Conservation (phyloP, 2,888 invertebrate genomes). For the Pimpla rufipes region DNA sequence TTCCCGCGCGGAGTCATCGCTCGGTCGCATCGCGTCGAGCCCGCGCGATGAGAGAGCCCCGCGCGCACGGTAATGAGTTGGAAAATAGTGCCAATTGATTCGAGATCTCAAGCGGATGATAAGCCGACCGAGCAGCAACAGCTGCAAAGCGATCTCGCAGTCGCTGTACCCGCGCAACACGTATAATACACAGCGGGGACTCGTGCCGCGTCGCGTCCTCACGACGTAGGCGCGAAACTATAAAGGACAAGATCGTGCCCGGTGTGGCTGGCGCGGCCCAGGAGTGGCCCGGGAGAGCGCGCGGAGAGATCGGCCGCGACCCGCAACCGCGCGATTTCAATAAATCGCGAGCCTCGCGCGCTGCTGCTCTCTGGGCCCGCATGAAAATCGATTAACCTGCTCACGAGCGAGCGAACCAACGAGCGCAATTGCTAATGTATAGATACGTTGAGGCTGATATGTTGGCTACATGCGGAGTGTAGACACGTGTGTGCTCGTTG, state of each 20-base stretch:
- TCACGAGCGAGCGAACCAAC: slow-evolving; percentile 41
- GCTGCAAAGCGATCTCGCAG: slow-evolving; percentile 46
- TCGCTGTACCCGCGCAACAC: slow-evolving; percentile 45
- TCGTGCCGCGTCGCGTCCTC: slow-evolving; percentile 54
- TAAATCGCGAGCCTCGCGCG: slow-evolving; percentile 63
- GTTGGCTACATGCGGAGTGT: neutral
- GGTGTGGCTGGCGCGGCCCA: slow-evolving; percentile 35
- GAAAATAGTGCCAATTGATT: slow-evolving; percentile 70
- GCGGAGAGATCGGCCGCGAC: slow-evolving; percentile 12
- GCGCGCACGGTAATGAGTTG: slow-evolving; percentile 61
- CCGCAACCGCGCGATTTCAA: slow-evolving; percentile 55
- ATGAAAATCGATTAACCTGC: slow-evolving; percentile 68
- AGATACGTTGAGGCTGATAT: slow-evolving; percentile 2
- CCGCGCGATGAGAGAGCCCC: no score
- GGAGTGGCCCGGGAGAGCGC: slow-evolving; percentile 59
- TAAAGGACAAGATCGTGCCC: slow-evolving; percentile 68
- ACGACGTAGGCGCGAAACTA: slow-evolving; percentile 63
- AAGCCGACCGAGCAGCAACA: slow-evolving; percentile 45
- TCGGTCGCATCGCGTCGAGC: slow-evolving; percentile 61
- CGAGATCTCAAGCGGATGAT: slow-evolving; percentile 55
- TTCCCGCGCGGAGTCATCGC: slow-evolving; percentile 54
- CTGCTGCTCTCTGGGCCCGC: slow-evolving; percentile 38
- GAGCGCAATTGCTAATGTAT: slow-evolving; percentile 23
- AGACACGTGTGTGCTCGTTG: slow-evolving; percentile 27
- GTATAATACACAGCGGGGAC: slow-evolving; percentile 17